Base-by-base conservation (phyloP, 2,888 invertebrate genomes). In the Meghimatium bilineatum region DNA sequence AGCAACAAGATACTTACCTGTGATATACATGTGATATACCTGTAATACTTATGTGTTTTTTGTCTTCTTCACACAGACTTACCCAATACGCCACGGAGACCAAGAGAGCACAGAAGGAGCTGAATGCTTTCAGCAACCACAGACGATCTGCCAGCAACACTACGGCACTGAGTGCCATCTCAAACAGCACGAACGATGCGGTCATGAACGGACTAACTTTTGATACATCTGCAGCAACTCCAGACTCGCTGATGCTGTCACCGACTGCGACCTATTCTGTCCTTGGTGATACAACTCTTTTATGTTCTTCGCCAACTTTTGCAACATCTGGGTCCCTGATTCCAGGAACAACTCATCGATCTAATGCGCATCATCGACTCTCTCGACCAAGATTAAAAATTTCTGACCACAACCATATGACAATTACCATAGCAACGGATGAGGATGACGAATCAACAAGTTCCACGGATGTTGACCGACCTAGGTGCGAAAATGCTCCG, bases 341-440 rank as follows among this genome's bases (percentile, higher is more conserved):
- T 44, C 78, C 78, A 1, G 29, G 66, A 26, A 1, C 34, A 6
- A 26, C 63, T 3, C 60, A 34, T 63, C 60, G 63, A 20, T 14
- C 74, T 5, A 72, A 60, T n/a, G 6, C 34, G 14, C 56, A 38
- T 32, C 60, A 80, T 1, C 94, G 95, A 36, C 92, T 95, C 81
- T 92, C 94, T 85, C 93, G 94, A 69, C 94, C 95, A n/a, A 93
- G 93, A 87, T 94, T 94, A 60, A 92, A 91, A 82, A 93, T 94
- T 87, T 92, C 94, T 0, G 94, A 94, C 85, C 94, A 94, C 80
- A 93, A 94, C 87, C 94, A 94, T 78, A 91, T 92, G 86, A 93
- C 93, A 5, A 90, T 92, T 84, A 93, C 93, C 83, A 93, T 91
- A 82, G 93, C 91, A 81, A 93, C 92, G 72, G 92, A 93, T 60